These are phyloP conservation scores for Muscidifurax raptorellus DNA, from an alignment of 1,140 invertebrate genomes.

Conservation along the genomic window DNA sequence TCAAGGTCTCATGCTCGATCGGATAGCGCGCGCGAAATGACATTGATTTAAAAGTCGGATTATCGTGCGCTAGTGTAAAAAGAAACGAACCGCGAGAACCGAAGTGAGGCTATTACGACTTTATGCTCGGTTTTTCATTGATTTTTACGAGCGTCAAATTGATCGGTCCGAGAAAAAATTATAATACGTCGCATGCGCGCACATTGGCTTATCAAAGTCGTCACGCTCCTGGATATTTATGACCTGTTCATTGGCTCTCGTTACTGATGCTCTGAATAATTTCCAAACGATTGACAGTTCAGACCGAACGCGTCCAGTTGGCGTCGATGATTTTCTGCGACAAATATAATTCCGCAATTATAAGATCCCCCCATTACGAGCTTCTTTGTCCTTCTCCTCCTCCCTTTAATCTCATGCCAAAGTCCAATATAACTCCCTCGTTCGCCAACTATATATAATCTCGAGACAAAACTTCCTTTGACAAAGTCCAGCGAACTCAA, in stretches of 20 bases:
- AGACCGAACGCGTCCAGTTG: no score
- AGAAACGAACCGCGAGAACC: neutral
- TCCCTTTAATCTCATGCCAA: no score
- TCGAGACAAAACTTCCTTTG: conserved; percentile 4
- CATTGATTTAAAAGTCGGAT: neutral
- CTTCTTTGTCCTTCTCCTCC: no score
- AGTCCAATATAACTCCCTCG: no score
- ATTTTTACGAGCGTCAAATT: neutral
- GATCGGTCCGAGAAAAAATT: neutral
- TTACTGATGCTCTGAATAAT: no score
- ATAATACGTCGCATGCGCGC: neutral
- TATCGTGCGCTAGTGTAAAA: neutral
- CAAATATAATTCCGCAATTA: neutral
- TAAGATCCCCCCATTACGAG: no score
- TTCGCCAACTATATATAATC: neutral
- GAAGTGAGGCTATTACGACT: neutral
- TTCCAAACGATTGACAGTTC: no score
- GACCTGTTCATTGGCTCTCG: no score
- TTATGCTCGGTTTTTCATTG: neutral
- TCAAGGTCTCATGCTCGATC: neutral
- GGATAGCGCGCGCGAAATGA: neutral
- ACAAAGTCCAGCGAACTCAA: conserved; percentile 3
- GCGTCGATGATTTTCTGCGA: no score
- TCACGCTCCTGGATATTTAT: neutral
- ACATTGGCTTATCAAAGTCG: neutral